A percentile compares a stretch with the other conserved stretches of the same genome.
Conservation (phyloP, 2,797 vertebrate genomes). For the Silurus lanzhouensis region DNA sequence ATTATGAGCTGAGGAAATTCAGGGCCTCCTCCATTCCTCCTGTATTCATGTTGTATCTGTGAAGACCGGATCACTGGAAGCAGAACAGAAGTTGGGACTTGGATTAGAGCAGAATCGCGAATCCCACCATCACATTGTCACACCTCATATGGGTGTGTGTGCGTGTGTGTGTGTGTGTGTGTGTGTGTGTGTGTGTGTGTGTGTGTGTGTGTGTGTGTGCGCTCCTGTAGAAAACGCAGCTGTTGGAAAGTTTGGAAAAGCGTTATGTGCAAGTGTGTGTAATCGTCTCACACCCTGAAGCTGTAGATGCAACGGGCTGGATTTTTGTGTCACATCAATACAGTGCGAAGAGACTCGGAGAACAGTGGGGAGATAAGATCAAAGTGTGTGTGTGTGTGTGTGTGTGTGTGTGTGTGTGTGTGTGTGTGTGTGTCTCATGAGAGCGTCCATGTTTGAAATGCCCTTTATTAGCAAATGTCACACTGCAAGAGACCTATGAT, state of each 20-base stretch:
- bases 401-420: slow-evolving; percentile 33
- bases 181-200: no score
- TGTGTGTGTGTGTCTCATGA: slow-evolving; percentile 47
- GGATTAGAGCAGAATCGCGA: no score
- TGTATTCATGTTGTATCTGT: no score
- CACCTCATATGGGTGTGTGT: no score
- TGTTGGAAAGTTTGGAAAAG: neutral
- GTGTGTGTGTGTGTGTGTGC: no score
- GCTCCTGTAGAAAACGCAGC: neutral
- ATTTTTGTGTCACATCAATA: slow-evolving; percentile 11
- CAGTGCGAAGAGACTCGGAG: neutral
- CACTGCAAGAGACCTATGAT: slow-evolving; percentile 54
- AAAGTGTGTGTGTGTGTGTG: slow-evolving; percentile 36
- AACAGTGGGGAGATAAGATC: slow-evolving; percentile 23
- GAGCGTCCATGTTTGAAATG: slow-evolving; percentile 67
- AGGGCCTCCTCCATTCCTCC: no score
- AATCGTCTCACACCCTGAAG: slow-evolving; percentile 9
- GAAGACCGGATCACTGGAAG: no score
- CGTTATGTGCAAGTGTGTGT: slow-evolving; percentile 27
- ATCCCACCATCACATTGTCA: no score
- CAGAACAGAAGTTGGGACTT: no score
- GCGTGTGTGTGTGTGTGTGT: no score
- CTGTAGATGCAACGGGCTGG: slow-evolving; percentile 11
- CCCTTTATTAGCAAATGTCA: slow-evolving; percentile 73
- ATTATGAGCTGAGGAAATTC: no score